Conservation (phyloP, 2,888 invertebrate species). For the Ichneumon xanthorius region DNA sequence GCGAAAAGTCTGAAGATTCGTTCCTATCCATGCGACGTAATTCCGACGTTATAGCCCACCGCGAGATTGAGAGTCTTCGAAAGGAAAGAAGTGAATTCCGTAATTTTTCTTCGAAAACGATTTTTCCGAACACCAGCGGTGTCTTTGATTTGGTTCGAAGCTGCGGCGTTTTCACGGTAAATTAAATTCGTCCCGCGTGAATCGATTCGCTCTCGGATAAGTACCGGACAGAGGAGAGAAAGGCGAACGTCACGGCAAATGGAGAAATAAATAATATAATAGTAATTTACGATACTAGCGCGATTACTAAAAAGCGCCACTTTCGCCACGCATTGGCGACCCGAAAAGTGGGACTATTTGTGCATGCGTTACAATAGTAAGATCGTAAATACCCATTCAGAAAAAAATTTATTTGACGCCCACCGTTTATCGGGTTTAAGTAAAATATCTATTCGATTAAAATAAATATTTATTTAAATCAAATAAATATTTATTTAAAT, state of each 20-base stretch:
- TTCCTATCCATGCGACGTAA: not conserved
- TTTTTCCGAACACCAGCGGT: not conserved
- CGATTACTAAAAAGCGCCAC: no score
- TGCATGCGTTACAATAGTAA: not conserved
- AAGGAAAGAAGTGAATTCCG: not conserved
- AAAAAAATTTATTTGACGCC: no score
- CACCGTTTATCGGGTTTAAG: no score
- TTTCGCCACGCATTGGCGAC: no score
- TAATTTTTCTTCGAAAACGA: slow-evolving; percentile 9
- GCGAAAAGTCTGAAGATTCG: not conserved
- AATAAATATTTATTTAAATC: no score
- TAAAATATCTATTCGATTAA: no score
- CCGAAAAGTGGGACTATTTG: not conserved
- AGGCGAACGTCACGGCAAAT: not conserved
- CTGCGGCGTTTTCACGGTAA: slow-evolving; percentile 6
- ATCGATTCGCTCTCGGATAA: not conserved
- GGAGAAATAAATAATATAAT: not conserved
- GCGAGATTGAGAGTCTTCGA: not conserved
- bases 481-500: no score
- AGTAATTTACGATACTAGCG: not conserved
- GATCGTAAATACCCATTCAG: no score
- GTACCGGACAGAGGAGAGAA: not conserved
- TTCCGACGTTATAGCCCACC: not conserved
- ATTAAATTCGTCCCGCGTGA: not conserved
- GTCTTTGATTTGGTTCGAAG: not conserved